Conservation (phyloP, 1,140 invertebrate genomes). For the Anagrus nilaparvatae region DNA sequence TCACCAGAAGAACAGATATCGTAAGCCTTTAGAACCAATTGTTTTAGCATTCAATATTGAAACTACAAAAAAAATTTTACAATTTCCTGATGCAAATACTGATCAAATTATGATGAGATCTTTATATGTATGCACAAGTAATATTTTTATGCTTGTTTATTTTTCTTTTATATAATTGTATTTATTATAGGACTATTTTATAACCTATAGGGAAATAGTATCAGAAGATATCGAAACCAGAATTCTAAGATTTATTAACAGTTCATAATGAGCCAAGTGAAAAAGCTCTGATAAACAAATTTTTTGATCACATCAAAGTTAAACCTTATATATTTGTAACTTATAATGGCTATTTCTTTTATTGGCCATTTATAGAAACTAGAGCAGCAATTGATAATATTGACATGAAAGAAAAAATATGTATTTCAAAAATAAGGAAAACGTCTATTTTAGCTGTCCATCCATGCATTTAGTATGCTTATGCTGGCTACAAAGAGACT, state of each 20-base stretch:
- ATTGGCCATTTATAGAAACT: constrained; percentile 97
- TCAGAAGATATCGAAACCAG: constrained; percentile 91
- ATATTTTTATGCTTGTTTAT: constrained; percentile 5
- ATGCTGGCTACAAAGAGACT: constrained; percentile 95
- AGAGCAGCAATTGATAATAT: constrained; percentile 78
- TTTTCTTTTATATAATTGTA: constrained; percentile 1
- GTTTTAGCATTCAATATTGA: constrained; percentile 98
- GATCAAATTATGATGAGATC: constrained; percentile 99
- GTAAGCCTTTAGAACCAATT: constrained; percentile 87
- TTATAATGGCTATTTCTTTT: constrained; percentile 98
- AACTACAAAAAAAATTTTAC: constrained; percentile 93
- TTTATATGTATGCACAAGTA: constrained; percentile 94
- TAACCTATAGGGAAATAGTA: constrained; percentile 94
- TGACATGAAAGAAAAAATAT: constrained; percentile 88
- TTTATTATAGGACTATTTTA: constrained; percentile 62
- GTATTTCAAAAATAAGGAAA: constrained; percentile 75
- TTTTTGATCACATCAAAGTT: constrained; percentile 92
- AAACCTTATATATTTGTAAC: constrained; percentile 95
- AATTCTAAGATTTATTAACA: constrained; percentile 86
- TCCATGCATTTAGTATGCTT: constrained; percentile 98
- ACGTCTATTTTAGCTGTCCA: constrained; percentile 76
- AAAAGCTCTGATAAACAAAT: constrained; percentile 66
- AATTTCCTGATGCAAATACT: constrained; percentile 86
- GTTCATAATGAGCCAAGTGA: constrained; percentile 80
- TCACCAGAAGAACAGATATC: constrained; percentile 69